Base-by-base conservation (phyloP, 2,888 invertebrate genomes). In the Meloe dianella region DNA sequence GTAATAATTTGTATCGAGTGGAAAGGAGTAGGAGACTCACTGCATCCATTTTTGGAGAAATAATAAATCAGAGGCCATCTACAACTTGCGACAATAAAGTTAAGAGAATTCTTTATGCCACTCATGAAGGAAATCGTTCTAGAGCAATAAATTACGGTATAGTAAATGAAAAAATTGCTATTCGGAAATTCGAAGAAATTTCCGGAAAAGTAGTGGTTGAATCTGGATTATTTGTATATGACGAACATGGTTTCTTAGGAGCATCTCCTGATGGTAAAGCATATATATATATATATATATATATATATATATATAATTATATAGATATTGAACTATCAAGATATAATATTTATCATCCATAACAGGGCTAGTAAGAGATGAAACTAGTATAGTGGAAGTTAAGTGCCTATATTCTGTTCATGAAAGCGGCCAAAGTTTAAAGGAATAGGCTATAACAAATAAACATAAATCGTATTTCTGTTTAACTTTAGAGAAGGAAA, bases 11-110 rank as follows among this genome's bases (percentile, higher is more conserved):
- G 17, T 66, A 64, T 35, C 32, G 56, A 9, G 32, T 2, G 1
- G 63, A 64, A 35, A 58, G 60, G 20, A 29, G 27, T 35, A 17
- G 60, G 4, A 41, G 63, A 12, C 60, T 66, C 8, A 66, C 66
- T n/a, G 66, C 66, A 8, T 66, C 64, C 9, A 12, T 58, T 17
- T 64, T 66, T 65, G 66, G 63, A 3, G 29, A 38, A 47, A 27
- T 66, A 7, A 64, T 66, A 0, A 58, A 66, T 57, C 29, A 59
- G 22, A 35, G 30, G 32, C n/a, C 27, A 6, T 14, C 9, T 14
- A 64, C 66, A 12, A 30, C 20, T n/a, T 66, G 66, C 30, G 47
- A 64, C 17, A 20, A 6, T 7, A 29, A 20, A 17, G 63, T 66
- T 1, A 66, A 64, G 22, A 29, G 24, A 8, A 30, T 57, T 32